These are phyloP conservation scores for Oryctolagus cuniculus DNA, from an alignment of 2,113 vertebrate genomes.

Conservation along the genomic window mOryCun1.1 NC_091447.1:56882001-56882500, in stretches of 20 bases:
- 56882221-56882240: not conserved
- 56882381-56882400: not conserved
- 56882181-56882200: not conserved
- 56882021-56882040: too few species aligned
- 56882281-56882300: too few species aligned
- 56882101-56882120: too few species aligned
- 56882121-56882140: not conserved
- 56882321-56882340: not conserved
- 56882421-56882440: not conserved
- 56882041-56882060: not conserved
- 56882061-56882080: rapidly evolving
- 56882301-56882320: too few species aligned
- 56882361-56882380: not conserved
- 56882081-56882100: not conserved
- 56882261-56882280: not conserved
- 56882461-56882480: too few species aligned
- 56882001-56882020: too few species aligned
- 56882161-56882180: not conserved
- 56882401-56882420: not conserved
- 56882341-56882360: not conserved
- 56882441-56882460: not conserved
- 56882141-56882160: not conserved
- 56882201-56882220: not conserved
- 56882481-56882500: not conserved
- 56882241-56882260: not conserved